phyloP scores from a whole-genome alignment of 2,888 invertebrate species.

The Drepana falcataria region DNA sequence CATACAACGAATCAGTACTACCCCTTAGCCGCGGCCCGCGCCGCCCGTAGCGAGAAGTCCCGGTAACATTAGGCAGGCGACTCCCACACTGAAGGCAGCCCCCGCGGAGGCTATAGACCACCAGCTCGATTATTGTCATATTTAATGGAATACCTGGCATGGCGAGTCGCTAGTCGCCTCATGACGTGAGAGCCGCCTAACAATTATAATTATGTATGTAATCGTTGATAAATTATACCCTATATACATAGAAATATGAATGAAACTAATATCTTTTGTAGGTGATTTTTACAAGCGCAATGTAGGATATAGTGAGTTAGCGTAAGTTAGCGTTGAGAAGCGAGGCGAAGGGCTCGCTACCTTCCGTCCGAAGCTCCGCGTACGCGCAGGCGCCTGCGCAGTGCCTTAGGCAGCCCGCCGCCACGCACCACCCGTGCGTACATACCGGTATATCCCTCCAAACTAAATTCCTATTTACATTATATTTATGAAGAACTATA shows the following conservation, averaged over 20 bases:
- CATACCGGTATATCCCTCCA: no score
- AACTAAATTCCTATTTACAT: no score
- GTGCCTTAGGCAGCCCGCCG: slow-evolving; percentile 32
- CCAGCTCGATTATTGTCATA: not conserved
- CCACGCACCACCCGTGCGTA: slow-evolving; percentile 6
- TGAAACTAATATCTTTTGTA: slow-evolving; percentile 80
- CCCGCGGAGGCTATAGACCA: not conserved
- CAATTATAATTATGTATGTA: slow-evolving; percentile 64
- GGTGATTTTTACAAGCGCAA: slow-evolving; percentile 79
- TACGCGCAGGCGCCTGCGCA: slow-evolving; percentile 29
- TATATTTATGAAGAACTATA: no score
- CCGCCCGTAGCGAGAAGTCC: slow-evolving; percentile 69
- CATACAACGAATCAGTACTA: slow-evolving; percentile 78
- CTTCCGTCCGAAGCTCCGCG: not conserved
- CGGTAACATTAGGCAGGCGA: slow-evolving; percentile 35
- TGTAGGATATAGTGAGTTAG: slow-evolving; percentile 67
- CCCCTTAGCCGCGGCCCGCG: slow-evolving; percentile 62
- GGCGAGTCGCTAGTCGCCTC: not conserved
- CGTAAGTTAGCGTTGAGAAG: slow-evolving; percentile 68
- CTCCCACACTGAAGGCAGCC: not conserved
- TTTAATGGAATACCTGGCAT: slow-evolving; percentile 9
- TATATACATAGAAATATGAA: slow-evolving; percentile 77
- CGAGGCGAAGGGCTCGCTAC: slow-evolving; percentile 51
- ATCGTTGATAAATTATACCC: slow-evolving; percentile 74
- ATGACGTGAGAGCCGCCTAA: slow-evolving; percentile 4